A percentile compares a stretch with the other conserved stretches of the same genome.
Evolutionary conservation across 2,113 vertebrate species (phyloP).

Genomic region (Engystomops pustulosus): DNA sequence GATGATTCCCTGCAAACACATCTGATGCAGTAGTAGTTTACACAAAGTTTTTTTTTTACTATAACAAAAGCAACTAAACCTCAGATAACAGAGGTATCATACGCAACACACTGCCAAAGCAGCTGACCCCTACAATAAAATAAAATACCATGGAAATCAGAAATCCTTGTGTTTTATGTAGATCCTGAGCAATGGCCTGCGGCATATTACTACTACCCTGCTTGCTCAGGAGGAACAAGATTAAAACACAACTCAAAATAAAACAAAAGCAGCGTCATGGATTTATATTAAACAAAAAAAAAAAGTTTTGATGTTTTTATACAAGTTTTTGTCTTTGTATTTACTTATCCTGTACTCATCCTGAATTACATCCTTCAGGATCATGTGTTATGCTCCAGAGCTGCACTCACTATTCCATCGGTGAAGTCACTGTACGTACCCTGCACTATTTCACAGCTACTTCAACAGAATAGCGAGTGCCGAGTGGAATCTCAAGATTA

Average conservation of each 20-base stretch:
- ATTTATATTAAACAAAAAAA: too few species aligned
- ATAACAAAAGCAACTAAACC: slow-evolving; percentile 12
- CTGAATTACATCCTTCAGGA: too few species aligned
- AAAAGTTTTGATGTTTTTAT: not conserved
- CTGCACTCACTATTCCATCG: too few species aligned
- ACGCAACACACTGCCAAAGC: not conserved
- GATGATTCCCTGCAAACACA: not conserved
- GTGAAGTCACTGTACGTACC: too few species aligned
- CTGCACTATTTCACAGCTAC: too few species aligned
- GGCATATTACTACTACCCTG: not conserved
- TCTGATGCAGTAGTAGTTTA: not conserved
- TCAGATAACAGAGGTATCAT: slow-evolving; percentile 25
- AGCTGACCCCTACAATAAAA: not conserved
- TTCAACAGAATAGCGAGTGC: too few species aligned
- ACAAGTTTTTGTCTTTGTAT: not conserved
- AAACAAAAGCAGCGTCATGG: not conserved
- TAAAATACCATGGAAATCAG: not conserved
- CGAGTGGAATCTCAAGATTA: not conserved
- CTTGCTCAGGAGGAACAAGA: not conserved
- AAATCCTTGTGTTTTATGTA: not conserved
- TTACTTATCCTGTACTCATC: too few species aligned
- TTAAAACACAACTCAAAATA: not conserved
- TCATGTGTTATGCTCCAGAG: too few species aligned
- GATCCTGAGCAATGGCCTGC: not conserved
- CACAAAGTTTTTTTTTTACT: not conserved